Evolutionary conservation across 30 jellyfish, hydroid and myxozoan species (phyloP), one percentile per base, ranked within the genome.

Genomic region (Calvadosia cruxmelitensis): DNA sequence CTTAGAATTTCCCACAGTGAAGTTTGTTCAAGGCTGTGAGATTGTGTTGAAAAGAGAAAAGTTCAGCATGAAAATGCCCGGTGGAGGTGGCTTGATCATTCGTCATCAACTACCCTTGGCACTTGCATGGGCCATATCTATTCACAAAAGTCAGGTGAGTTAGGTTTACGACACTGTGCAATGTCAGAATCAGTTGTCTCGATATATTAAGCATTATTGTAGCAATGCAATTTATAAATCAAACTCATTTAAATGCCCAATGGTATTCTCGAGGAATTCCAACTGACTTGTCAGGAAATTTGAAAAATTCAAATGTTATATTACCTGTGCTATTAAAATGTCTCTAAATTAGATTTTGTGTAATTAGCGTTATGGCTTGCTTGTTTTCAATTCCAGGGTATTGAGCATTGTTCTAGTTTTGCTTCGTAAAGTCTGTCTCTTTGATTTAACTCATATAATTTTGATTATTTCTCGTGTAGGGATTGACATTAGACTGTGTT

Each of bases 41-140:
- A 1, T 71, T 3, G 57, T 79, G 1, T 31, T 87, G 31, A 80
- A 80, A 30, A 76, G 81, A 49, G 97, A 87, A 51, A 80, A 74
- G 34, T 87, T 87, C 62, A 34, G 53, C 20, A 42, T 35, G 65
- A 70, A 78, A 1, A 57, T 76, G 23, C 77, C 85, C 3, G 57
- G 57, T 42, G 82, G 70, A 20, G 89, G 81, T 52, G 85, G 84
- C 10, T 23, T 64, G 52, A 84, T 70, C 0, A 68, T 81, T 0
- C 80, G 97, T 27, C 74, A 42, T 12, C 97, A 87, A 63, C 29
- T 67, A 27, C 97, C 97, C 1, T 32, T 87, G 31, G 70, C 81
- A 64, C 76, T 87, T 29, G 97, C 97, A 1, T 87, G 97, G 97
- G 97, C 97, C 0, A 76, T 87, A 26, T 87, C 97, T 0, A 87